Evolutionary conservation across 2,797 vertebrate species (phyloP).

Genomic region (Chaenodraco wilsoni): DNA sequence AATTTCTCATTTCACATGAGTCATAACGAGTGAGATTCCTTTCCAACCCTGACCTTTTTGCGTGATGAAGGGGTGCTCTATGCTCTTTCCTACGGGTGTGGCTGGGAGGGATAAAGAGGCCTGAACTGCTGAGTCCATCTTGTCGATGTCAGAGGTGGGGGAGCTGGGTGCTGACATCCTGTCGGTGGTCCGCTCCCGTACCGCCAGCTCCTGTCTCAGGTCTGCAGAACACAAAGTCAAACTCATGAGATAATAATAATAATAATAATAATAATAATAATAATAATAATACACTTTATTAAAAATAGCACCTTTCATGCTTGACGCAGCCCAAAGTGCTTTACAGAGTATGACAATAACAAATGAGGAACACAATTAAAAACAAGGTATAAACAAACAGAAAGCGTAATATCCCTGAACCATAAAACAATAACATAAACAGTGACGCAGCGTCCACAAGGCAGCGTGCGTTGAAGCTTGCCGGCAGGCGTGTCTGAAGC

Average conservation of each 20-base stretch:
- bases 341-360: too few relatives aligned
- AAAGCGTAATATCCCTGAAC: too few relatives aligned
- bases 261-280: too few relatives aligned
- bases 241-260: background rate
- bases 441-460: too few relatives aligned
- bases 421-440: too few relatives aligned
- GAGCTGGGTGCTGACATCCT: slow-evolving; percentile 96
- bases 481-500: too few relatives aligned
- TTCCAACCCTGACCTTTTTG: slow-evolving; percentile 86
- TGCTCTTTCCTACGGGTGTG: slow-evolving; percentile 91
- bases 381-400: too few relatives aligned
- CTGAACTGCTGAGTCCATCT: slow-evolving; percentile 93
- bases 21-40: background rate
- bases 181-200: slow-evolving; percentile 93
- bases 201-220: slow-evolving; percentile 94
- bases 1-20: background rate
- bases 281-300: too few relatives aligned
- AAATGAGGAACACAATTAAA: too few relatives aligned
- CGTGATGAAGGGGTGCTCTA: slow-evolving; percentile 90
- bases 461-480: too few relatives aligned
- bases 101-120: slow-evolving; percentile 96
- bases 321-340: too few relatives aligned
- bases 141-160: slow-evolving; percentile 93
- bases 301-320: too few relatives aligned
- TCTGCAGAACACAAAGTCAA: slow-evolving; percentile 78